Evolutionary conservation across 2,888 invertebrate genomes (phyloP).

Genomic region (Fragum fragum): DNA sequence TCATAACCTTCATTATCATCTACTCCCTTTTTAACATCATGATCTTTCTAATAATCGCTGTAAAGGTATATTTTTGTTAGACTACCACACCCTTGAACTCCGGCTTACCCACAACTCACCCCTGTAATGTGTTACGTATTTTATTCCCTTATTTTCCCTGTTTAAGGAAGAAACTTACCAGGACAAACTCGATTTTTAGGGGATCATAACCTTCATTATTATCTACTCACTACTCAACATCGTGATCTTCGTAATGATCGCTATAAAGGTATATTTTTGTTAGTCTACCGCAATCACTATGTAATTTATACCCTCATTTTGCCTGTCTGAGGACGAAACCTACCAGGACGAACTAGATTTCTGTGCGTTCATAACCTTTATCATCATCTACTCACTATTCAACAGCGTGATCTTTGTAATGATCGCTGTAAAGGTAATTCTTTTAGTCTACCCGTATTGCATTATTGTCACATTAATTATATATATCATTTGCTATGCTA

Average conservation of each 20-base stretch:
- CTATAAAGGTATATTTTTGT: slow-evolving; percentile 79
- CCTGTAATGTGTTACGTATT: too few relatives aligned
- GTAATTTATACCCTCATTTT: too few relatives aligned
- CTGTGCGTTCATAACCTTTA: slow-evolving; percentile 17
- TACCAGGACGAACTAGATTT: not conserved
- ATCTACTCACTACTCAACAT: slow-evolving; percentile 77
- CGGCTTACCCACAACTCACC: too few relatives aligned
- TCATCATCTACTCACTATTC: not conserved
- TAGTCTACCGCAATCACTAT: too few relatives aligned
- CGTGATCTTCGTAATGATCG: slow-evolving; percentile 75
- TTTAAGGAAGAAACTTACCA: slow-evolving; percentile 66
- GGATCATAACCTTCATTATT: slow-evolving; percentile 76
- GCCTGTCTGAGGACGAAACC: too few relatives aligned
- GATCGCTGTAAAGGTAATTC: too few relatives aligned
- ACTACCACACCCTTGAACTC: too few relatives aligned
- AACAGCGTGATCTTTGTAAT: not conserved
- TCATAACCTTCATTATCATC: not conserved
- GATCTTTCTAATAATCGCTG: not conserved
- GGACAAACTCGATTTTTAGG: slow-evolving; percentile 73
- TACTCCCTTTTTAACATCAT: not conserved
- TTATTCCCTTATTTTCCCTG: slow-evolving; percentile 79
- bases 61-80: too few relatives aligned
- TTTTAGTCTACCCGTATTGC: too few relatives aligned
- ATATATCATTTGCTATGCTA: too few relatives aligned
- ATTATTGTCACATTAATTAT: too few relatives aligned